Conservation (phyloP, 2,113 vertebrate genomes). For the Tetrax tetrax region DNA sequence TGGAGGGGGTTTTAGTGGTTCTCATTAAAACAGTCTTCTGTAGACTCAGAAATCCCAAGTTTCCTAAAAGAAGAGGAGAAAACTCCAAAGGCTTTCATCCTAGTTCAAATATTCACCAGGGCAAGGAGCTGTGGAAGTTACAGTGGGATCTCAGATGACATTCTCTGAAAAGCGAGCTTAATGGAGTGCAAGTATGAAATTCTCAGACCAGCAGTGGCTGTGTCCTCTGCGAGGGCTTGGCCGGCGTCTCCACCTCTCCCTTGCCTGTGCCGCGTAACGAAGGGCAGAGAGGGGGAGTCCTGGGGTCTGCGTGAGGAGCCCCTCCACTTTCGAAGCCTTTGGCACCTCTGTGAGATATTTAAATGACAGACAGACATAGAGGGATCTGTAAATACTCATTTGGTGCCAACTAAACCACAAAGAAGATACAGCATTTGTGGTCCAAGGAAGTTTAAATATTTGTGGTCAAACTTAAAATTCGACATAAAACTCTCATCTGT, state of each 20-base stretch:
- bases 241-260: not conserved
- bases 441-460: slow-evolving; percentile 80
- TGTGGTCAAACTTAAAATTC: slow-evolving; percentile 81
- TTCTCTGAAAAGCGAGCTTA: slow-evolving; percentile 47
- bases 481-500: slow-evolving; percentile 77
- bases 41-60: slow-evolving; percentile 2
- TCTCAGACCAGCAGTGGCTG: not conserved
- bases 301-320: slow-evolving; percentile 14
- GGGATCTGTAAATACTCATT: slow-evolving; percentile 70
- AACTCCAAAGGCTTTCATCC: slow-evolving; percentile 45
- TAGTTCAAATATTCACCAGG: slow-evolving; percentile 44
- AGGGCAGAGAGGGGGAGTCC: not conserved
- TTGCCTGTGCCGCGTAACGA: not conserved
- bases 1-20: slow-evolving; percentile 26
- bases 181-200: slow-evolving; percentile 36
- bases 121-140: slow-evolving; percentile 35
- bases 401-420: slow-evolving; percentile 75
- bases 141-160: slow-evolving; percentile 27
- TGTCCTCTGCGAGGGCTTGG: slow-evolving; percentile 31
- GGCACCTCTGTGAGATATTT: slow-evolving; percentile 74
- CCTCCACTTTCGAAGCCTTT: slow-evolving; percentile 44
- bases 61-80: slow-evolving; percentile 47
- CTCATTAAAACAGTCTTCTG: slow-evolving; percentile 35
- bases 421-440: slow-evolving; percentile 79
- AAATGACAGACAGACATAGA: slow-evolving; percentile 78